Conservation (phyloP, 2,797 vertebrate species). For the Amblyraja radiata region DNA sequence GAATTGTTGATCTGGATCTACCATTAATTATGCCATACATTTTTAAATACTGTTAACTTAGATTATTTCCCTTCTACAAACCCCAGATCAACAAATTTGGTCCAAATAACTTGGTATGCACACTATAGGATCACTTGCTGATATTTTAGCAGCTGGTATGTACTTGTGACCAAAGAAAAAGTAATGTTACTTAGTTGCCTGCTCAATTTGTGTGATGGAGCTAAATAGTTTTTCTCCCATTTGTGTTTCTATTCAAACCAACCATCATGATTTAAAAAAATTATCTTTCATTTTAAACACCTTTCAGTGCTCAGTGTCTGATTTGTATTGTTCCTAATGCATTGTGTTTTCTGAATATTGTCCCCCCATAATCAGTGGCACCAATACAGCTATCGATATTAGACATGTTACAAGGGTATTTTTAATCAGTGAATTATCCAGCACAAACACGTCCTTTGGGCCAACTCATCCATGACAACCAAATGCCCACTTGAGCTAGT, state of each 20-base stretch:
- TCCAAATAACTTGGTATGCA: no score
- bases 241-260: not conserved
- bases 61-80: not conserved
- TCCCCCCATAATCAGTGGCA: not conserved
- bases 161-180: no score
- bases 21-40: not conserved
- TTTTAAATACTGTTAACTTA: not conserved
- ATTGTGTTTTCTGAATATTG: not conserved
- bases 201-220: not conserved
- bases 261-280: not conserved
- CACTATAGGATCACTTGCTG: no score
- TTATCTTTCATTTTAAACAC: no score
- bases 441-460: no score
- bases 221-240: not conserved
- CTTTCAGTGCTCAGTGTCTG: not conserved
- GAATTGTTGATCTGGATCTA: not conserved
- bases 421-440: no score
- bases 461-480: no score
- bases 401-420: not conserved
- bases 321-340: not conserved
- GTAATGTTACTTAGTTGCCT: not conserved
- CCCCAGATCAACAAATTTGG: not conserved
- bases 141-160: no score
- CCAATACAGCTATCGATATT: not conserved
- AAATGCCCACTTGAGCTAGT: no score